Percentiles rank a stretch among this genome's conserved stretches.
phyloP scores from a whole-genome alignment of 2,113 vertebrate species.

The Hoplias malabaricus region DNA sequence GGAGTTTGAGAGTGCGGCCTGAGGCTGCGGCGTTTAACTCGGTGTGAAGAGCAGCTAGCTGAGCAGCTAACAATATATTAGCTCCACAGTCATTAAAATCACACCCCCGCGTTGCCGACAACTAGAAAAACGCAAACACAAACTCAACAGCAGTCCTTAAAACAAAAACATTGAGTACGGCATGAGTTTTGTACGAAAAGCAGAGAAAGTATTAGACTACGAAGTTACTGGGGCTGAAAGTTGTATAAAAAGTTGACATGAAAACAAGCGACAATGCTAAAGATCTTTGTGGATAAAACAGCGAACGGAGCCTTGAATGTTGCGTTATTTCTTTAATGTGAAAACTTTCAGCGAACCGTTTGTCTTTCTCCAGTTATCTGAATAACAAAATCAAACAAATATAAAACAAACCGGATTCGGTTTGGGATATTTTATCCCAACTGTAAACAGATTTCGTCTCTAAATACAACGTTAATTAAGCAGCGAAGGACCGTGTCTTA shows the following conservation, averaged over 20 bases:
- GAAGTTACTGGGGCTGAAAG: neutral
- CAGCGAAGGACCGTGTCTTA: neutral
- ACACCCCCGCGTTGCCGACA: constrained; percentile 5
- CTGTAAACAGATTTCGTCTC: neutral
- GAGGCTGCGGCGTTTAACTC: constrained; percentile 32
- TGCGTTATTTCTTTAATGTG: too few species aligned
- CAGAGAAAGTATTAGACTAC: neutral
- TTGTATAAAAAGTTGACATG: too few species aligned
- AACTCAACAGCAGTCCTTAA: neutral
- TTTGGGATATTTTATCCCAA: too few species aligned
- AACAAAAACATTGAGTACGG: too few species aligned
- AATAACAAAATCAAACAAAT: constrained; percentile 22
- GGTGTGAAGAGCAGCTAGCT: constrained; percentile 17
- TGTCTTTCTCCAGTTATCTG: constrained; percentile 17
- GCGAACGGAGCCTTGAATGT: too few species aligned
- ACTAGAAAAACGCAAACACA: constrained; percentile 29
- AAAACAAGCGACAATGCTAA: too few species aligned
- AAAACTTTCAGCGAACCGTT: too few species aligned
- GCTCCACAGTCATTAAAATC: constrained; percentile 5
- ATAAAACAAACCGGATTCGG: neutral
- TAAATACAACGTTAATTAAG: neutral
- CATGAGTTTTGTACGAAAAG: too few species aligned
- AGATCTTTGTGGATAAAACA: too few species aligned
- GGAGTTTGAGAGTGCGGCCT: constrained; percentile 35
- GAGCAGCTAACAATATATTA: constrained; percentile 37